Percentiles rank a stretch among this genome's conserved stretches.
These are phyloP conservation scores for Noctua janthe DNA, from an alignment of 2,888 invertebrate genomes.

Conservation along the genomic window DNA sequence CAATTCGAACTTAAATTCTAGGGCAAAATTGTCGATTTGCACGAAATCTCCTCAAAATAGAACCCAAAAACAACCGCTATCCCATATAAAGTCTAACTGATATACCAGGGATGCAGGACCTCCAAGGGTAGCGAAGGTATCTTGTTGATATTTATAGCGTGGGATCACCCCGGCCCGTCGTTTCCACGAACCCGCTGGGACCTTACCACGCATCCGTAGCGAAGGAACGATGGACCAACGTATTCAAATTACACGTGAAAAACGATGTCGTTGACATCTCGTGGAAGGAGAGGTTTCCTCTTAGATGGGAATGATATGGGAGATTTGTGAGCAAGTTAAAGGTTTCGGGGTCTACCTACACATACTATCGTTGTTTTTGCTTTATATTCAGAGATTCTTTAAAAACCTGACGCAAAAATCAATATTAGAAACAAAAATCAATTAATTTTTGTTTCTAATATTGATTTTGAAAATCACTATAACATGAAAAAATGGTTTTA, in stretches of 20 bases:
- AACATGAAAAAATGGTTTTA: not conserved
- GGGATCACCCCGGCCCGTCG: constrained; percentile 59
- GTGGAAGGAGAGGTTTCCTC: constrained; percentile 31
- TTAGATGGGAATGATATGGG: constrained; percentile 42
- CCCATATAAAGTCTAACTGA: constrained; percentile 8
- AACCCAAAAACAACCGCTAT: not conserved
- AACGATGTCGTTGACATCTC: constrained; percentile 53
- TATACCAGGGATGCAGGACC: constrained; percentile 7
- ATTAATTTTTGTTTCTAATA: not conserved
- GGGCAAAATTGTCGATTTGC: not conserved
- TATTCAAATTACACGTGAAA: constrained; percentile 64
- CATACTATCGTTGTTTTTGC: not conserved
- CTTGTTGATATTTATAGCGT: constrained; percentile 66
- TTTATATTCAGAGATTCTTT: not conserved
- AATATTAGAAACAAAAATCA: no score
- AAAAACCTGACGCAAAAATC: not conserved
- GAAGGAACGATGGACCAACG: constrained; percentile 28
- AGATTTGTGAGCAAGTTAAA: constrained; percentile 27
- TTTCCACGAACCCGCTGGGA: constrained; percentile 71
- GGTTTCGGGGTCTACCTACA: not conserved
- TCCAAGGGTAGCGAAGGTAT: constrained; percentile 45
- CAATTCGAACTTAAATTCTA: not conserved
- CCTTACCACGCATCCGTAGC: constrained; percentile 58
- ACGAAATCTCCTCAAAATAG: not conserved
- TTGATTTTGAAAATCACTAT: not conserved